These are phyloP conservation scores for Leguminivora glycinivorella DNA, from an alignment of 1,140 invertebrate genomes.

Conservation along the genomic window DNA sequence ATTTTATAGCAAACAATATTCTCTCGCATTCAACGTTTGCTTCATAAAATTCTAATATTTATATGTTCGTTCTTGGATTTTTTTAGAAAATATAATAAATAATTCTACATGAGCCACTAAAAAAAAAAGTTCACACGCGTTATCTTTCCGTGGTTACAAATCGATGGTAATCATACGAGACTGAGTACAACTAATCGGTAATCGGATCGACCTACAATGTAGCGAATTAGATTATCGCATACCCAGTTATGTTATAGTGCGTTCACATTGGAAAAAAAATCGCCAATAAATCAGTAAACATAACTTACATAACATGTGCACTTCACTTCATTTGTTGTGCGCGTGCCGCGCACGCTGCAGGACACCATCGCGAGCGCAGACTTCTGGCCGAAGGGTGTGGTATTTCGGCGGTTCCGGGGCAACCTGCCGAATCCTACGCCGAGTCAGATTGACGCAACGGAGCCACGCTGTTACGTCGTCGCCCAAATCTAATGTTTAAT, in stretches of 20 bases:
- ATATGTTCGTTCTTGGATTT: neutral
- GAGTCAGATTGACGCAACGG: too few species aligned
- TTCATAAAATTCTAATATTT: neutral
- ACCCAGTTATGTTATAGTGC: neutral
- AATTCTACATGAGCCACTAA: neutral
- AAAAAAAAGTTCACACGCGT: neutral
- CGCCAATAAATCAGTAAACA: too few species aligned
- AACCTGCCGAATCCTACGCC: too few species aligned
- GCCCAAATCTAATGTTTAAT: too few species aligned
- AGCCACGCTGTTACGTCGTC: too few species aligned
- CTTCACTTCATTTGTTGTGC: too few species aligned
- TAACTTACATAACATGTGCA: too few species aligned
- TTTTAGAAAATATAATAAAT: neutral
- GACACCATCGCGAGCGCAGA: too few species aligned
- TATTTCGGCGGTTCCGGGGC: too few species aligned
- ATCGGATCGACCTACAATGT: conserved; percentile 3
- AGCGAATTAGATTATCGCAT: neutral
- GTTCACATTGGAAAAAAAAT: neutral
- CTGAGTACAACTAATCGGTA: neutral
- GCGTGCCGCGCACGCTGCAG: too few species aligned
- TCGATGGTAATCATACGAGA: conserved; percentile 3
- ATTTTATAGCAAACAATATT: conserved; percentile 9
- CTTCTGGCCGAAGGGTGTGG: too few species aligned
- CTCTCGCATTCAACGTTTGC: neutral
- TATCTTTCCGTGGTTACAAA: conserved; percentile 3